Evolutionary conservation across 2,797 vertebrate species (phyloP), one percentile per base, ranked within the genome.

Genomic region (Taenioides sp.): DNA sequence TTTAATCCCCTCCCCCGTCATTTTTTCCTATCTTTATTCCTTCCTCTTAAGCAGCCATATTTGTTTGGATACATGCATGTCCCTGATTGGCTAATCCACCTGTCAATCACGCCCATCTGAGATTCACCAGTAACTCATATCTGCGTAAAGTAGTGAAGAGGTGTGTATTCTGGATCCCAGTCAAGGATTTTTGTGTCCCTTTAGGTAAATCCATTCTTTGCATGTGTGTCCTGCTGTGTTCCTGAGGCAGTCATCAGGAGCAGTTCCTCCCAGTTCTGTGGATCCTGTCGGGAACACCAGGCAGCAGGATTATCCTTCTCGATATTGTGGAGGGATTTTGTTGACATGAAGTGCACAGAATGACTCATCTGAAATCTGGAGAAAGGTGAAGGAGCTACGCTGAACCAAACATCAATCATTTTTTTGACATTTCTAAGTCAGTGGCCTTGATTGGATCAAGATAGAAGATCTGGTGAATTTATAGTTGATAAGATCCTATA

Each of bases 241-340:
- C 31, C 28, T n/a, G 58, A 18, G 22, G 27, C 58, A 60, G 58
- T 4, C 58, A 18, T 12, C 60, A 62, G 60, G 17, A 59, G 58
- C 58, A 59, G 12, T 1, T n/a, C 61, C 34, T 12, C 40, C n/a
- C 34, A 43, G n/a, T 23, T 4, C 37, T 37, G 10, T 37, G 20
- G 31, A 34, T 62, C 31, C 60, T 37, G 60, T 37, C 18, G 14
- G 58, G 27, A 9, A 10, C 5, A 31, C 16, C 28, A 18, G 10
- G 28, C 6, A n/a, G 59, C 28, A 23, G 61, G 61, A 63, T 63
- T 63, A 62, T 34, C 59, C 28, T 60, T 60, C 27, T 17, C 27
- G 37, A 34, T 34, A 62, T n/a, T 62, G 31, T 62, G 60, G 14
- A 62, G 7, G 31, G 31, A 11, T 62, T 37, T 31, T 34, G 31